Evolutionary conservation across 1,140 invertebrate species (phyloP).

Genomic region (Pseudachorutes palmiensis): DNA sequence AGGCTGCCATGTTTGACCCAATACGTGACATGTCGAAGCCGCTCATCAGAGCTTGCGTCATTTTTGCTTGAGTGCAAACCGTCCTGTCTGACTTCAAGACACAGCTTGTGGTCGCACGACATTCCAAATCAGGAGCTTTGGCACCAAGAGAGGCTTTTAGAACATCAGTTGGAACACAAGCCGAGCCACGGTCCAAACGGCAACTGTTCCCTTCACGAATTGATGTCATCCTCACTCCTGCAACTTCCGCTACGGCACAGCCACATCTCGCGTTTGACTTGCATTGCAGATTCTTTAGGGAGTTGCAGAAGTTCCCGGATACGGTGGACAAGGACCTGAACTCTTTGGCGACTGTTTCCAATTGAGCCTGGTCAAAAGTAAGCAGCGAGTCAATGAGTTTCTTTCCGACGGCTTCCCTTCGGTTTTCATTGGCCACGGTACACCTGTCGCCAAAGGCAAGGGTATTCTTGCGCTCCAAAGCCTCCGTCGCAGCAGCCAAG

Average conservation of each 20-base stretch:
- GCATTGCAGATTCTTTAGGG: background rate
- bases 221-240: background rate
- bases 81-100: background rate
- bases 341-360: background rate
- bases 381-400: background rate
- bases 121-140: background rate
- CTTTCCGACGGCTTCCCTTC: background rate
- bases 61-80: background rate
- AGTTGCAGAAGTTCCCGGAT: conserved; percentile 5
- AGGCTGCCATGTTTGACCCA: background rate
- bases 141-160: background rate
- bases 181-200: background rate
- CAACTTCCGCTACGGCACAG: background rate
- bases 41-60: background rate
- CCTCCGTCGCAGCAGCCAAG: background rate
- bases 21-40: background rate
- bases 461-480: background rate
- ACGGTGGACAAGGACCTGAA: background rate
- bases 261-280: background rate
- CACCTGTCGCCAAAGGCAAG: background rate
- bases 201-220: background rate
- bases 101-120: background rate
- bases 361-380: background rate
- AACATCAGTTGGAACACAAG: background rate
- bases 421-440: background rate